Evolutionary conservation across 2,888 invertebrate genomes (phyloP).

Genomic region (Anthrax anthrax): DNA sequence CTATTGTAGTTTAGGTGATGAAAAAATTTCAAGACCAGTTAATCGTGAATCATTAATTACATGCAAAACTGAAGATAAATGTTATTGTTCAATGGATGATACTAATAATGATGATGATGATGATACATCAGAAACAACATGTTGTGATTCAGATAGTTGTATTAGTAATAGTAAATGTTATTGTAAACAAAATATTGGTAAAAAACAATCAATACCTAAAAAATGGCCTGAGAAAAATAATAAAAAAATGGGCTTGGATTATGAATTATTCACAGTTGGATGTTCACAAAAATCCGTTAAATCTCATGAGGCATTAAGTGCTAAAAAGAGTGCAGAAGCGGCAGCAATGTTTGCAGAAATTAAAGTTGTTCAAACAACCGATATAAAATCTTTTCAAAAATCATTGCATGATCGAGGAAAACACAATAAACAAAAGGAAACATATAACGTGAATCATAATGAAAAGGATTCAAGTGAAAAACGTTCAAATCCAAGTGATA

Average conservation of each 20-base stretch:
- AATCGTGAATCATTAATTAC: slow-evolving; percentile 30
- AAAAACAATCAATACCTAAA: slow-evolving; percentile 14
- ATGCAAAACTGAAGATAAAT: slow-evolving; percentile 42
- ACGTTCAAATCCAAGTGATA: slow-evolving; percentile 27
- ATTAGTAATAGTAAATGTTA: slow-evolving; percentile 80
- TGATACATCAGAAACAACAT: slow-evolving; percentile 35
- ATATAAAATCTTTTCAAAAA: slow-evolving; percentile 34
- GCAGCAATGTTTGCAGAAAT: slow-evolving; percentile 73
- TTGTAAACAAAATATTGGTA: slow-evolving; percentile 36
- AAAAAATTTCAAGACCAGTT: slow-evolving; percentile 12
- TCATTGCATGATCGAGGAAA: background rate
- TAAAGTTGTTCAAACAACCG: slow-evolving; percentile 53
- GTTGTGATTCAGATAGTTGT: slow-evolving; percentile 75
- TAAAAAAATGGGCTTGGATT: slow-evolving; percentile 53
- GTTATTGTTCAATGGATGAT: slow-evolving; percentile 47
- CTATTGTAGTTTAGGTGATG: slow-evolving; percentile 57
- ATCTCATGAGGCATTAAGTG: slow-evolving; percentile 58
- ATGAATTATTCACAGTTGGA: slow-evolving; percentile 48
- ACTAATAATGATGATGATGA: slow-evolving; percentile 35
- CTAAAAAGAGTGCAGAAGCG: slow-evolving; percentile 79
- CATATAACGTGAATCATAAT: background rate
- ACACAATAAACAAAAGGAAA: slow-evolving; percentile 2
- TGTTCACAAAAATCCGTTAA: slow-evolving; percentile 36
- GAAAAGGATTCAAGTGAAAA: slow-evolving; percentile 18
- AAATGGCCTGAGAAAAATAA: slow-evolving; percentile 34